These are phyloP conservation scores for Venustaconcha ellipsiformis DNA, from an alignment of 1,140 invertebrate species.

Conservation along the genomic window DNA sequence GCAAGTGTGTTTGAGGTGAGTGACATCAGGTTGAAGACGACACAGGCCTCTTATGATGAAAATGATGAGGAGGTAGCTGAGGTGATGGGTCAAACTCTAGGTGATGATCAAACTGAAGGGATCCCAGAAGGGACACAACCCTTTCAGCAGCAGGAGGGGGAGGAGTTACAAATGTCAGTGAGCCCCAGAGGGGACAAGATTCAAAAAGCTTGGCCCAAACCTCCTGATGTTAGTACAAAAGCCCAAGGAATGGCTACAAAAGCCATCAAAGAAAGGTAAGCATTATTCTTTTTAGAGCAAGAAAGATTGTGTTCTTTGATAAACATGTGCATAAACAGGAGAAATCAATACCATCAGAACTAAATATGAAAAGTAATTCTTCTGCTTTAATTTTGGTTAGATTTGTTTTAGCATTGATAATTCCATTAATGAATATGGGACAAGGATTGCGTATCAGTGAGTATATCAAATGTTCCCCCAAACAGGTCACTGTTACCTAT, in stretches of 20 bases:
- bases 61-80: slow-evolving; percentile 65
- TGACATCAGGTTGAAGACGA: slow-evolving; percentile 72
- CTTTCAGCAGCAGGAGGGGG: slow-evolving; percentile 37
- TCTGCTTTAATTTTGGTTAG: no score
- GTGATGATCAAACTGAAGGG: slow-evolving; percentile 34
- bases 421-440: no score
- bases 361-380: no score
- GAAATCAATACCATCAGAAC: no score
- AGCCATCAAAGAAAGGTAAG: no score
- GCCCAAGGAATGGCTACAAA: slow-evolving; percentile 5
- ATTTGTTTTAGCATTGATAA: no score
- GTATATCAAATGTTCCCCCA: no score
- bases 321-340: no score
- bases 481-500: no score
- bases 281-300: no score
- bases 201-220: slow-evolving; percentile 55
- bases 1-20: slow-evolving; percentile 78
- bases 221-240: slow-evolving; percentile 55
- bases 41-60: slow-evolving; percentile 55
- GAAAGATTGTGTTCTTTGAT: no score
- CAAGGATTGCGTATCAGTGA: no score
- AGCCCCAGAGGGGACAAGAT: slow-evolving; percentile 28
- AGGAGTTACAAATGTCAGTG: background rate
- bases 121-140: slow-evolving; percentile 34
- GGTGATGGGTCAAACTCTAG: slow-evolving; percentile 45